Base-by-base conservation (phyloP, 2,113 vertebrate species). In the Rhizomys pruinosus region DNA sequence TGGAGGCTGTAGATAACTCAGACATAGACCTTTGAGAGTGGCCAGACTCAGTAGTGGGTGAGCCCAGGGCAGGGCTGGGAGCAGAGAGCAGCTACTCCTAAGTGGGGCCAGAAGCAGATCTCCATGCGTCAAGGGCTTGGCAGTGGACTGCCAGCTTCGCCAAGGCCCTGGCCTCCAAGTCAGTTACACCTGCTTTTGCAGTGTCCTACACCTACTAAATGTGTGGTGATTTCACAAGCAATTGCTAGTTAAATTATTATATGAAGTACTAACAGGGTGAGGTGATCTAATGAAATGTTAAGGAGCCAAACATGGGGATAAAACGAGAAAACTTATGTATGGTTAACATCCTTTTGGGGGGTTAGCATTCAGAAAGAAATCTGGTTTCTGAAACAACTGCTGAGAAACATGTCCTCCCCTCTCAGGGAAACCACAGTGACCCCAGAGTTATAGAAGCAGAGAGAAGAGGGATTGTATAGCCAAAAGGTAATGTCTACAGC, bases 361-460 rank as follows among this genome's bases (percentile, higher is more conserved):
- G 17, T 47, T 80, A 79, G 42, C 23, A 44, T 37, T 64, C 76
- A 77, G 20, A 68, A 72, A 25, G 68, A 88, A 94, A 37, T n/a
- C 23, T 69, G 20, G 47, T 63, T 92, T 59, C n/a, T 29, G 73
- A 64, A 93, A 55, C 23, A 92, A 87, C 13, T 16, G 1, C 68
- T 81, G 76, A 89, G 88, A 81, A 37, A 25, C 13, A n/a, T n/a
- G n/a, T 52, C 42, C 16, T 84, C 73, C 20, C 42, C 85, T 89
- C 78, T 85, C 25, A 61, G 2, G 66, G 39, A 10, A 93, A 55
- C 17, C 29, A 44, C 72, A 81, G 39, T 73, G 89, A 77, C 5
- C 13, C 34, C 57, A 44, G 1, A 44, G n/a, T 23, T 89, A 25
- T 64, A 72, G 42, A 42, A 89, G 66, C 32, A 90, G 61, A 81